Evolutionary conservation across 1,140 invertebrate species (phyloP).

Genomic region (Brachystomella parvula): DNA sequence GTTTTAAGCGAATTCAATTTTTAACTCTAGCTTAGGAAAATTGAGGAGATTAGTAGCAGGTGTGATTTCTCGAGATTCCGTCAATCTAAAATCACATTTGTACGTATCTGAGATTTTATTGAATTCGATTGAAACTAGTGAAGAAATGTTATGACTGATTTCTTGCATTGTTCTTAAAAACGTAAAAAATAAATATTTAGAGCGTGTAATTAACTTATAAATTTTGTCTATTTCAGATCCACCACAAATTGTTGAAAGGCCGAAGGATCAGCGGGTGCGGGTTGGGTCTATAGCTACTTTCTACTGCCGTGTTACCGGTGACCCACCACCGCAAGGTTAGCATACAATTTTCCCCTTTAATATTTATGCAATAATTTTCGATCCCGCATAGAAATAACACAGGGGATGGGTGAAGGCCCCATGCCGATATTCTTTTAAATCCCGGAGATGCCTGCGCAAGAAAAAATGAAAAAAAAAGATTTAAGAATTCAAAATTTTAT

Average conservation of each 20-base stretch:
- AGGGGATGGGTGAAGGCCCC: no score
- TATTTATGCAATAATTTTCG: not conserved
- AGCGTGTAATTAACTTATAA: not conserved
- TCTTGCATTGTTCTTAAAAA: not conserved
- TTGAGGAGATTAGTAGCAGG: not conserved
- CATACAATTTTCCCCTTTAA: constrained; percentile 50
- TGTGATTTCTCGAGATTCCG: not conserved
- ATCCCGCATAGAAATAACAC: constrained; percentile 43
- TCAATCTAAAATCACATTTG: no score
- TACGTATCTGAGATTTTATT: no score
- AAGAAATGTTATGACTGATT: not conserved
- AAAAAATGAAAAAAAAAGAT: no score
- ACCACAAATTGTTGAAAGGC: constrained; percentile 76
- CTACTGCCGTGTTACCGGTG: constrained; percentile 85
- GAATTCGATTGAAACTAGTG: not conserved
- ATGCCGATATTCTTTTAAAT: no score
- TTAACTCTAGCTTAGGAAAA: no score
- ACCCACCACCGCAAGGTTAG: constrained; percentile 54
- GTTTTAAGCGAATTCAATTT: not conserved
- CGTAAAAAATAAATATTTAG: not conserved
- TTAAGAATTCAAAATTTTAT: no score
- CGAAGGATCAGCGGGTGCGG: constrained; percentile 75
- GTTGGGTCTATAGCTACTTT: constrained; percentile 86
- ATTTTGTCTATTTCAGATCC: constrained; percentile 59
- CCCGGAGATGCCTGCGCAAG: no score